Base-by-base conservation (phyloP, 2,797 vertebrate genomes). In the Chelon auratus region DNA sequence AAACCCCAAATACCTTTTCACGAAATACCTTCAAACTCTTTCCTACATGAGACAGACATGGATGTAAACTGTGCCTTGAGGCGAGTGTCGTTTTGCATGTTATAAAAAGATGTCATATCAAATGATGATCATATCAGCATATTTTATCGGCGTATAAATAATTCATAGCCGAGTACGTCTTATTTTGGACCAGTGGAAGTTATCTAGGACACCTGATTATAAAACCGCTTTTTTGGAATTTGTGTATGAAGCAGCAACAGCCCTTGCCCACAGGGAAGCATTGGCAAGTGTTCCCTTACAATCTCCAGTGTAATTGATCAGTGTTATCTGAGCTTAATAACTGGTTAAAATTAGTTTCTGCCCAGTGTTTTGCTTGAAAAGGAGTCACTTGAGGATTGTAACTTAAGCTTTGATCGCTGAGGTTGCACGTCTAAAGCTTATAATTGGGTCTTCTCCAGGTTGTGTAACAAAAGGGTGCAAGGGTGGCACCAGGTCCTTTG, bases 401-500 rank as follows among this genome's bases (percentile, higher is more conserved):
- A 54, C n/a, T 33, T 63, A 45, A 67, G 64, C 65, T 48, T 24
- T 17, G 63, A 61, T 40, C 39, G 60, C 72, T 52, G 62, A 30
- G 47, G 60, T 30, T 45, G 50, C 18, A 17, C 42, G 45, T 69
- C 36, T 24, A 3, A 37, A 67, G 63, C 47, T 58, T 47, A 66
- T 36, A 66, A 70, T 52, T 73, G 61, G 64, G 71, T 75, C 53
- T 40, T 67, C 51, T 75, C 36, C 74, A 57, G 18, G 73, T 80
- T 83, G 63, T 62, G 73, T 56, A 68, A 67, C 53, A 24, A 18
- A 55, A 57, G 62, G 69, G 45, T 64, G 48, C 57, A 30, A 30
- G 45, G 45, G 45, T 48, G 45, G 45, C 45, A 48, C n/a, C 3
- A 18, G n/a, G n/a, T 48, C 8, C n/a, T 10, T 18, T 9, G 9